Conservation (phyloP, 23 tunicate genomes). For the Pegea sp. region DNA sequence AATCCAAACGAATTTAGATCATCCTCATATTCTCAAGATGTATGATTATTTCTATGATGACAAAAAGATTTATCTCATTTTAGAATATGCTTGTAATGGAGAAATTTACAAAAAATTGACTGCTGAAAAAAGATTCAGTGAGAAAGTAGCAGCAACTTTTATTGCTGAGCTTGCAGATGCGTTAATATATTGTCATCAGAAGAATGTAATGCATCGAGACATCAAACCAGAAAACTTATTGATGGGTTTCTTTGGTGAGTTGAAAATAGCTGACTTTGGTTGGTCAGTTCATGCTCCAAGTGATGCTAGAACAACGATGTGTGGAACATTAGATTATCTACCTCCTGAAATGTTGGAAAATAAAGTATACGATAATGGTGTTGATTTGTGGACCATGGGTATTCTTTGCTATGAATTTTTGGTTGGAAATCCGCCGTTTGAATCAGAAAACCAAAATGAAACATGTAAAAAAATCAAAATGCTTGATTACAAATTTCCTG, state of each 20-base stretch:
- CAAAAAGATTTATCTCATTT: conserved; percentile 55
- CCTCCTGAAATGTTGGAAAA: conserved; percentile 95
- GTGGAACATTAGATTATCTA: conserved; percentile 93
- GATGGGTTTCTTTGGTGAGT: conserved; percentile 86
- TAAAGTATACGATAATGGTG: conserved; percentile 46
- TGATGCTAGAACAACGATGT: conserved; percentile 62
- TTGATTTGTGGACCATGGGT: conserved; percentile 94
- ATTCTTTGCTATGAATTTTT: conserved; percentile 94
- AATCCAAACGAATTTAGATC: conserved; percentile 84
- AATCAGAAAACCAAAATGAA: conserved; percentile 32
- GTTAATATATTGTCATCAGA: conserved; percentile 77
- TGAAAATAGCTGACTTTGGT: conserved; percentile 95
- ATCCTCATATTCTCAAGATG: conserved; percentile 76
- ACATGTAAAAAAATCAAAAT: conserved; percentile 60
- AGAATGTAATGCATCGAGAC: conserved; percentile 86
- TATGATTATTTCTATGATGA: conserved; percentile 93
- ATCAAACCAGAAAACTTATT: conserved; percentile 90
- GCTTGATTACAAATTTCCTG: conserved; percentile 48
- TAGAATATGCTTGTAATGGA: conserved; percentile 82
- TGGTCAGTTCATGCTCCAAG: conserved; percentile 99
- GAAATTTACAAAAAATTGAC: conserved; percentile 88
- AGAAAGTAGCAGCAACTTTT: conserved; percentile 65
- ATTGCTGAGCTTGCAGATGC: conserved; percentile 92
- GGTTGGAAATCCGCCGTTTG: conserved; percentile 91
- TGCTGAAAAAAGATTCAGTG: conserved; percentile 52